Conservation (phyloP, 2,797 vertebrate species). For the Merluccius polli region DNA sequence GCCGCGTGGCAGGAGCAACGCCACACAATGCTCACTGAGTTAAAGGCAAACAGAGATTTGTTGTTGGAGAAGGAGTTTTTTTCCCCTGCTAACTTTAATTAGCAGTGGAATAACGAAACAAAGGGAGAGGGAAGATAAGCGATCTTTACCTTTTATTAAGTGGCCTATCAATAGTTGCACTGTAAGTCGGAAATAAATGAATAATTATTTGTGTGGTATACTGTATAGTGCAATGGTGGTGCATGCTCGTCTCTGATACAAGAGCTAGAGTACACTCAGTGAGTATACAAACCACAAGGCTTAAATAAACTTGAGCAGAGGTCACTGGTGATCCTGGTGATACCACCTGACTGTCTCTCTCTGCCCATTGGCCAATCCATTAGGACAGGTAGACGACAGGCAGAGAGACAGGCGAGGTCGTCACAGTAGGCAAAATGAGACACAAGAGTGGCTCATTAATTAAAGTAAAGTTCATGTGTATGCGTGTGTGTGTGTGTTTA, state of each 20-base stretch:
- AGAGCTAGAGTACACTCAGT: no score
- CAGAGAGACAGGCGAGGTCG: no score
- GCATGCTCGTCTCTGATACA: no score
- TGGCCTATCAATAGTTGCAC: no score
- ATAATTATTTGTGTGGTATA: no score
- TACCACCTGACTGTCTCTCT: not conserved
- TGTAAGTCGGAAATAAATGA: no score
- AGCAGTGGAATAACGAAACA: not conserved
- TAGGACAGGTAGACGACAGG: not conserved
- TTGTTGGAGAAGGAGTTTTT: not conserved
- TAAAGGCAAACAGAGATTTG: not conserved
- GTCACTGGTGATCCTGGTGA: no score
- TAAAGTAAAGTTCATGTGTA: not conserved
- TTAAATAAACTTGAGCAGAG: no score
- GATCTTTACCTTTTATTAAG: not conserved
- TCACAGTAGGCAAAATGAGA: no score
- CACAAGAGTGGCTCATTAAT: not conserved
- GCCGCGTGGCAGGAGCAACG: not conserved
- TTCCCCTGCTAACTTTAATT: not conserved
- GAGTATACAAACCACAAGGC: no score
- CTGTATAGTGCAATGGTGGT: no score
- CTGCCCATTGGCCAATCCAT: not conserved
- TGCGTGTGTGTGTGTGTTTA: not conserved
- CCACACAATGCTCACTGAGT: conserved; percentile 9
- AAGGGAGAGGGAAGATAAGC: not conserved